Evolutionary conservation across 2,888 invertebrate genomes (phyloP), one percentile per base, ranked within the genome.

Genomic region (Schrankia costaestrigalis): DNA sequence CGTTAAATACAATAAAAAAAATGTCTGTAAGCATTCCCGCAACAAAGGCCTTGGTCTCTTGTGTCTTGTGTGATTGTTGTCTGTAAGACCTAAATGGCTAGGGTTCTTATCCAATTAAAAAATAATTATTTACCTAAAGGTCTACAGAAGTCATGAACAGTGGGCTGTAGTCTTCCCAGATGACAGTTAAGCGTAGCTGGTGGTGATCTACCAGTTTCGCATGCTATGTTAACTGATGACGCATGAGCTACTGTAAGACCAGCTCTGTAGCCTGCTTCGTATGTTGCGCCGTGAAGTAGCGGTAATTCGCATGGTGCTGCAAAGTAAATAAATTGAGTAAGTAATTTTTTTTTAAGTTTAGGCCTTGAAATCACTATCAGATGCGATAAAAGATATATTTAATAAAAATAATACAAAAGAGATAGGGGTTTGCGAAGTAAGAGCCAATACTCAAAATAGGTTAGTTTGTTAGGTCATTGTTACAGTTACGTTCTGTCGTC

Each of bases 221-320:
- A 94, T 31, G 93, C 92, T 41, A 93, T 93, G 40, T 90, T 90
- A 5, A 96, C 94, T 1, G 92, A 91, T 0, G 94, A 93, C 0
- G 94, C 95, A 60, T 95, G 95, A 0, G 94, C 93, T 12, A 96
- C 94, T 0, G 93, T 94, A 3, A 95, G 87, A 0, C 95, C 95
- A 1, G 93, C 90, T 25, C 95, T 84, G 76, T 95, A 95, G 0
- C 95, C 95, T 0, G 90, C 91, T 63, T 93, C 90, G 71, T 94
- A 94, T n/a, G 91, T 90, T 0, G 93, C 93, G 29, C 93, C 90
- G 27, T 89, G 78, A 9, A 94, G 90, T 3, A 89, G 79, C 0
- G 93, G 93, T 2, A 94, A 80, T 52, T 91, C 90, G 55, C 94
- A 94, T 0, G 93, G 93, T 1, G 92, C 93, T 91, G 72, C 11